Evolutionary conservation across 2,797 vertebrate genomes (phyloP).

Genomic region (Selene dorsalis): DNA sequence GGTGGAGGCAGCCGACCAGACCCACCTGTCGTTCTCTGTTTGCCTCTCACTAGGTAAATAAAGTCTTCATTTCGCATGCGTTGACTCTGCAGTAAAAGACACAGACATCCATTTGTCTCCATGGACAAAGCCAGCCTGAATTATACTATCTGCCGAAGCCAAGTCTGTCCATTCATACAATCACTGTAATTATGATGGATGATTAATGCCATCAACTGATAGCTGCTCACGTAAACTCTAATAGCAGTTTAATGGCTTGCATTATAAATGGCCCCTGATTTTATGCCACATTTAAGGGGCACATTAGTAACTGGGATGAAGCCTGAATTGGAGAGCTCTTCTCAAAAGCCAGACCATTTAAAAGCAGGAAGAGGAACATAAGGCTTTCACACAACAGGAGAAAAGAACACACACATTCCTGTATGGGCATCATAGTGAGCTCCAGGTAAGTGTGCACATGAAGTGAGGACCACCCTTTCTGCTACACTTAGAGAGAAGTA

Average conservation of each 20-base stretch:
- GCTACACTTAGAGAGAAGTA: too few relatives aligned
- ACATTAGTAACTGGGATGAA: slow-evolving; percentile 32
- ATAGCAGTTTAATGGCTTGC: slow-evolving; percentile 55
- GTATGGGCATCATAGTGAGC: too few relatives aligned
- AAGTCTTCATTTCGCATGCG: slow-evolving; percentile 34
- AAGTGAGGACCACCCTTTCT: too few relatives aligned
- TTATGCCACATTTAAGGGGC: slow-evolving; percentile 31
- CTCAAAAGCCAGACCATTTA: slow-evolving; percentile 28
- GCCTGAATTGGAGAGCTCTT: slow-evolving; percentile 34
- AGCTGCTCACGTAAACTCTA: slow-evolving; percentile 42
- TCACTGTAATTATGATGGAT: slow-evolving; percentile 55
- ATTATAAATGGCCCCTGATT: slow-evolving; percentile 46
- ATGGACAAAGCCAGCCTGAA: slow-evolving; percentile 1
- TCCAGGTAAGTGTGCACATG: too few relatives aligned
- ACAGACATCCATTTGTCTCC: slow-evolving; percentile 21
- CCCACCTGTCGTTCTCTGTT: slow-evolving; percentile 73
- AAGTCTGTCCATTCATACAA: slow-evolving; percentile 47
- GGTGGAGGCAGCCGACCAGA: slow-evolving; percentile 50
- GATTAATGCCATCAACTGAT: slow-evolving; percentile 49
- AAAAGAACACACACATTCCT: background rate
- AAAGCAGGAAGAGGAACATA: slow-evolving; percentile 29
- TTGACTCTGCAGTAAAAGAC: slow-evolving; percentile 34
- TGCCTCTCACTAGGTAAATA: slow-evolving; percentile 71
- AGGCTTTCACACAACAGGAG: slow-evolving; percentile 38
- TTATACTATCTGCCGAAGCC: slow-evolving; percentile 5